These are phyloP conservation scores for Capromys pilorides DNA, from an alignment of 2,797 vertebrate species.

Conservation along the genomic window DNA sequence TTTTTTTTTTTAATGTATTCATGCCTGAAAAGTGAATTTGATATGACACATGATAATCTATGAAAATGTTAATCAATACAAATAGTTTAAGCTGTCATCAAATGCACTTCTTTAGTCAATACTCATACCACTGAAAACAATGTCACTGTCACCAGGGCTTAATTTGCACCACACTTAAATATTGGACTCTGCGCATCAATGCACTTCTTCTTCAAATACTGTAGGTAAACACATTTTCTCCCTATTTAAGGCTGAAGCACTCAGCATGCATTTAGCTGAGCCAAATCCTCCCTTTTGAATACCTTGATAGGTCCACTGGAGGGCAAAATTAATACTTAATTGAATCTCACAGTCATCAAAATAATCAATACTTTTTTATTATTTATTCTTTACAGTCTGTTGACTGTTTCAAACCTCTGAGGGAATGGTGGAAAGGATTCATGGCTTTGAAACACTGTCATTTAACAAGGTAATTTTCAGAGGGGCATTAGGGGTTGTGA, in stretches of 20 bases:
- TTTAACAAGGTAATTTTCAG: constrained; percentile 99
- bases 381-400: constrained; percentile 99
- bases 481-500: constrained; percentile 95
- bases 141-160: constrained; percentile 98
- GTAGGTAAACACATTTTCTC: constrained; percentile 98
- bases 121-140: constrained; percentile 96
- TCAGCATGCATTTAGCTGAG: constrained; percentile 93
- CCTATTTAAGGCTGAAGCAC: constrained; percentile 95
- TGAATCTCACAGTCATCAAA: constrained; percentile 99
- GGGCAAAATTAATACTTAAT: constrained; percentile 99
- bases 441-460: constrained; percentile 95
- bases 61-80: constrained; percentile 99
- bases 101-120: constrained; percentile 96
- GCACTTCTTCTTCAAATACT: constrained; percentile 91
- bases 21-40: constrained; percentile 94
- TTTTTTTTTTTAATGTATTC: constrained; percentile 92
- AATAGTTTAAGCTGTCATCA: constrained; percentile 99
- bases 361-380: constrained; percentile 99
- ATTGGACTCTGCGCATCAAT: constrained; percentile 96
- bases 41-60: constrained; percentile 99
- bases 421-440: constrained; percentile 94
- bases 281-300: constrained; percentile 95
- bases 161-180: constrained; percentile 98
- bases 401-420: constrained; percentile 99
- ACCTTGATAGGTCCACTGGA: constrained; percentile 99